Base-by-base conservation (phyloP, 2,888 invertebrate genomes). In the Aelia acuminata region DNA sequence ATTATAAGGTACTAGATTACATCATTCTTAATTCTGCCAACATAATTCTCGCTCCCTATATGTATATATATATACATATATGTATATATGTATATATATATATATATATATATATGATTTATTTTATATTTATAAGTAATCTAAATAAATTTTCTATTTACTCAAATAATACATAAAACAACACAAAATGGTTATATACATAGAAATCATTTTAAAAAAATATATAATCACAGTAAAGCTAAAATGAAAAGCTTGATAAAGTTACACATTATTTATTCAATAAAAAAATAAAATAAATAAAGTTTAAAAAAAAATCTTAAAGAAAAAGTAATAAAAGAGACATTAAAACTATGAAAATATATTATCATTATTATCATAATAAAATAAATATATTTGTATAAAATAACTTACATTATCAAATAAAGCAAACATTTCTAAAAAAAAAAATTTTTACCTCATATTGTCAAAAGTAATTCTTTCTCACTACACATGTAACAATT, bases 341-440 rank as follows among this genome's bases (percentile, higher is more conserved):
- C 80, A 43, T 80, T 80, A 80, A 39, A 80, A 43, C 80, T 80
- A 80, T 31, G 80, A 80, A 75, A 80, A 80, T 80, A 80, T 80
- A 80, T 80, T 80, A 80, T 80, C 43, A 80, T 80, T 80, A 80
- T 80, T 80, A 80, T 80, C 43, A 80, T 80, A 80, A 43, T 80
- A 80, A 80, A 80, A 80, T 80, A 80, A 80, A 80, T 80, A 80
- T 80, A 80, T 80, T 80, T 39, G 80, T 80, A 80, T 43, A 80
- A 80, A 80, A 80, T 80, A 80, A 80, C 80, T 80, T 80, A 80
- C 22, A 80, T 80, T 80, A 80, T 80, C 39, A 80, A 80, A 43
- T 80, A 43, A 80, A 80, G 80, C 80, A 80, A 80, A 80, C 39
- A 80, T 80, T 80, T 80, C 31, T 57, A 57, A 57, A 80, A 75